Percentiles rank a stretch among this genome's conserved stretches.
These are phyloP conservation scores for Sander lucioperca DNA, from an alignment of 2,113 vertebrate species.

Conservation along the genomic window DNA sequence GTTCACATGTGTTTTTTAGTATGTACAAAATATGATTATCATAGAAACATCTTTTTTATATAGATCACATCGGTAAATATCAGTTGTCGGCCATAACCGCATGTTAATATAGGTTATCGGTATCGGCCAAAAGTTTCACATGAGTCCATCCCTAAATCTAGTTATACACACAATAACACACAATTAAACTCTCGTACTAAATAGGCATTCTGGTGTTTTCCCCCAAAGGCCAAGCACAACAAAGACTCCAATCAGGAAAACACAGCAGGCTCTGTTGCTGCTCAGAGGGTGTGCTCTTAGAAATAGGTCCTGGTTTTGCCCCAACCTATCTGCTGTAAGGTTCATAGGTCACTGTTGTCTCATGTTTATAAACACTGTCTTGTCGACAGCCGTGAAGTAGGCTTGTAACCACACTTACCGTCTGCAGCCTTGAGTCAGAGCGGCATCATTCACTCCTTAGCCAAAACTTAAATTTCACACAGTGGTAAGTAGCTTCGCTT, in stretches of 20 bases:
- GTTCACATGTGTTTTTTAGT: too few relatives aligned
- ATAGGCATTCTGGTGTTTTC: conserved; percentile 41
- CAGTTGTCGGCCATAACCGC: too few relatives aligned
- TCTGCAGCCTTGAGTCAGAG: conserved; percentile 53
- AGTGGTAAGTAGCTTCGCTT: conserved; percentile 68
- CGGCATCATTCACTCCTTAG: conserved; percentile 17
- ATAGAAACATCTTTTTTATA: too few relatives aligned
- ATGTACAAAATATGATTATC: too few relatives aligned
- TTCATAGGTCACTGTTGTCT: conserved; percentile 83
- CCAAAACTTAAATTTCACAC: conserved; percentile 46
- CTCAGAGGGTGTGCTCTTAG: conserved; percentile 64
- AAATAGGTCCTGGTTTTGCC: conserved; percentile 61
- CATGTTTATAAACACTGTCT: conserved; percentile 83
- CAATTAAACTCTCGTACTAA: not conserved
- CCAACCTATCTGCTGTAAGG: conserved; percentile 74
- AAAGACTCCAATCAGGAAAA: conserved; percentile 72
- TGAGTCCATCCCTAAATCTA: too few relatives aligned
- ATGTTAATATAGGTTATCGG: too few relatives aligned
- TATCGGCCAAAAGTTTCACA: too few relatives aligned
- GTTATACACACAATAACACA: not conserved
- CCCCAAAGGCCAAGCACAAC: conserved; percentile 54
- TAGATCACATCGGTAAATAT: too few relatives aligned
- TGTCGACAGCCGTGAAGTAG: conserved; percentile 51
- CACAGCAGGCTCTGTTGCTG: conserved; percentile 55
- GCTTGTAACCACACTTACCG: conserved; percentile 61